A percentile compares a stretch with the other conserved stretches of the same genome.
Conservation (phyloP, 2,797 vertebrate species). For the Darevskia mixta region DNA sequence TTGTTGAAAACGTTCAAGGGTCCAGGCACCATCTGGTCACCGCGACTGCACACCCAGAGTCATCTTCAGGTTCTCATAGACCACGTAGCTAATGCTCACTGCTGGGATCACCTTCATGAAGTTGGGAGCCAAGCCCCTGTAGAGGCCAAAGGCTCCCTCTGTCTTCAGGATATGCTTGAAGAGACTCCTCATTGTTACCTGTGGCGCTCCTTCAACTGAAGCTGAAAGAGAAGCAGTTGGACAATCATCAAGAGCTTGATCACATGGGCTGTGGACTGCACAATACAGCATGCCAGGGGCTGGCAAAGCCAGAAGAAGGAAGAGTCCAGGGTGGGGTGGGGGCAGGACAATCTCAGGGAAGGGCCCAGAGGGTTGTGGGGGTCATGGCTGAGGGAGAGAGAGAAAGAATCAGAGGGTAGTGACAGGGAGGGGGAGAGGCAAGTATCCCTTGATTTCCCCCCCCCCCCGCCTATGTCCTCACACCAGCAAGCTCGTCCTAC, state of each 20-base stretch:
- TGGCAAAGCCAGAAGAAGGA: too few relatives aligned
- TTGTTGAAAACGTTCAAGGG: conserved; percentile 50
- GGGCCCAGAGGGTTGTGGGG: too few relatives aligned
- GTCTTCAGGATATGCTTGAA: conserved; percentile 93
- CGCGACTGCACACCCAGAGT: conserved; percentile 92
- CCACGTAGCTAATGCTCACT: conserved; percentile 98
- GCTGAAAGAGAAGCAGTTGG: conserved; percentile 75
- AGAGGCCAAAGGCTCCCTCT: conserved; percentile 91
- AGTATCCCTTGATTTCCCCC: too few relatives aligned
- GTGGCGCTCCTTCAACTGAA: conserved; percentile 80
- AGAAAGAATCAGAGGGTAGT: too few relatives aligned
- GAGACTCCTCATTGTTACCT: conserved; percentile 88
- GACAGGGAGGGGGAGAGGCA: too few relatives aligned
- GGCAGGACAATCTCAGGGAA: too few relatives aligned
- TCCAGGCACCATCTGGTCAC: conserved; percentile 74
- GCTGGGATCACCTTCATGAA: conserved; percentile 98
- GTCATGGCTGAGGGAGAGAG: too few relatives aligned
- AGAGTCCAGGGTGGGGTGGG: too few relatives aligned
- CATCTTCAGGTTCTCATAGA: conserved; percentile 94
- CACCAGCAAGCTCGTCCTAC: too few relatives aligned
- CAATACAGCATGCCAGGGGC: neutral
- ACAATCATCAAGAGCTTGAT: neutral
- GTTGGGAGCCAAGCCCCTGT: conserved; percentile 94
- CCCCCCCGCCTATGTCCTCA: too few relatives aligned
- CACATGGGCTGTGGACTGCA: neutral